A percentile compares a stretch with the other conserved stretches of the same genome.
Evolutionary conservation across 2,888 invertebrate genomes (phyloP).

Genomic region (Cryptops parisi): DNA sequence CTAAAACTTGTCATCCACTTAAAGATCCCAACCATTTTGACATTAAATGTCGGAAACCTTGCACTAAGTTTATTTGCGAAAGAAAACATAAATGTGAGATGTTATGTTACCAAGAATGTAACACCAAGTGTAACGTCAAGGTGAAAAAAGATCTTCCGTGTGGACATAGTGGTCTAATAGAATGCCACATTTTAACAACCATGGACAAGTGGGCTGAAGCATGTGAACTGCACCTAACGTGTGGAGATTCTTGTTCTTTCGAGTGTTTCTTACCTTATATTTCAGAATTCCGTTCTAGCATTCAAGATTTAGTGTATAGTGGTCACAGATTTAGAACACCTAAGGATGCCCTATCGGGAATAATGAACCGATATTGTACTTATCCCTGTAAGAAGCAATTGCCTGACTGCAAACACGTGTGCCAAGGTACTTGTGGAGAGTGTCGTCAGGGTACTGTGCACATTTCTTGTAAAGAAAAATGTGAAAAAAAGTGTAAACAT

Average conservation of each 20-base stretch:
- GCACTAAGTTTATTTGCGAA: conserved; percentile 25
- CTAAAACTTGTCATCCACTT: conserved; percentile 9
- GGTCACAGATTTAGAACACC: too few species aligned
- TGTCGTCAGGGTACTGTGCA: not conserved
- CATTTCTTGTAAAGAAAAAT: conserved; percentile 26
- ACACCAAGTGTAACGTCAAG: conserved; percentile 19
- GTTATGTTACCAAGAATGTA: conserved; percentile 26
- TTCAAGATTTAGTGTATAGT: too few species aligned
- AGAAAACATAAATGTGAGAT: conserved; percentile 20
- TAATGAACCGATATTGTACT: too few species aligned
- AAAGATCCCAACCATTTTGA: conserved; percentile 20
- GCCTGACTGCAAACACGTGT: too few species aligned
- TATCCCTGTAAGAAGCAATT: conserved; percentile 25
- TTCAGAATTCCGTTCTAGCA: too few species aligned
- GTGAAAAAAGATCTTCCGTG: conserved; percentile 25
- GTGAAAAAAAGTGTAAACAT: conserved; percentile 29
- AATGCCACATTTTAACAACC: conserved; percentile 22
- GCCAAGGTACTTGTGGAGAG: too few species aligned
- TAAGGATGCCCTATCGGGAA: too few species aligned
- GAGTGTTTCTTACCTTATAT: too few species aligned
- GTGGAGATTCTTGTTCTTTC: too few species aligned
- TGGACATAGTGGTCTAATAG: too few species aligned
- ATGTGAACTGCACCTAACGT: too few species aligned
- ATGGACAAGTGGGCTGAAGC: too few species aligned
- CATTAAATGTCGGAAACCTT: conserved; percentile 30